Evolutionary conservation across 2,888 invertebrate genomes (phyloP).

Genomic region (Calameuta idolon): DNA sequence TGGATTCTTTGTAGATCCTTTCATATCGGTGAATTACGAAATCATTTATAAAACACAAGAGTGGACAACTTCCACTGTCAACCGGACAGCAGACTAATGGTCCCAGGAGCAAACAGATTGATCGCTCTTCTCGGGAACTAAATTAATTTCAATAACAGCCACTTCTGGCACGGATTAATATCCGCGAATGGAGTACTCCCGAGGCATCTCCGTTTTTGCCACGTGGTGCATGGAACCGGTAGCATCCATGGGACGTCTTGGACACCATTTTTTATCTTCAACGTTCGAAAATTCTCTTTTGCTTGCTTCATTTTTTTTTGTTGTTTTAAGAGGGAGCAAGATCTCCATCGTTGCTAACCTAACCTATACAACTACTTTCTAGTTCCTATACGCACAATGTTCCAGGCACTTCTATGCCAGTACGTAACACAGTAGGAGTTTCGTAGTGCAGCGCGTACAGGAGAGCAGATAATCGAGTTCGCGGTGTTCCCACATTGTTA

Average conservation of each 20-base stretch:
- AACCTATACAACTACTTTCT: not conserved
- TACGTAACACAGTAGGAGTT: not conserved
- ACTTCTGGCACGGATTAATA: conserved; percentile 14
- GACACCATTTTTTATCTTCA: not conserved
- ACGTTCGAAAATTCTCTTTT: not conserved
- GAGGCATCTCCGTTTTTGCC: not conserved
- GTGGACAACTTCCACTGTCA: conserved; percentile 45
- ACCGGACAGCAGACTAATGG: conserved; percentile 42
- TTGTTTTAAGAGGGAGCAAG: not conserved
- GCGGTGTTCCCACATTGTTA: conserved; percentile 42
- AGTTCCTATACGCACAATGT: not conserved
- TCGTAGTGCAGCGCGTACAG: not conserved
- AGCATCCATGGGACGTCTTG: not conserved
- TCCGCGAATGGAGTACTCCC: not conserved
- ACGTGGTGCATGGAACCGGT: not conserved
- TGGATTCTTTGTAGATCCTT: conserved; percentile 19
- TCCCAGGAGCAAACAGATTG: conserved; percentile 19
- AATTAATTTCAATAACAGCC: conserved; percentile 26
- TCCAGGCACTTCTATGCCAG: not conserved
- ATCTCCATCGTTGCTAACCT: not conserved
- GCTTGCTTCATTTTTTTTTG: not conserved
- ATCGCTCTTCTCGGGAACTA: conserved; percentile 27
- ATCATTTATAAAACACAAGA: conserved; percentile 50
- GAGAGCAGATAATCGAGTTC: conserved; percentile 31
- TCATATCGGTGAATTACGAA: conserved; percentile 35